Percentiles rank a stretch among this genome's conserved stretches.
These are phyloP conservation scores for Chrysodeixis includens DNA, from an alignment of 2,888 invertebrate species.

Conservation along the genomic window DNA sequence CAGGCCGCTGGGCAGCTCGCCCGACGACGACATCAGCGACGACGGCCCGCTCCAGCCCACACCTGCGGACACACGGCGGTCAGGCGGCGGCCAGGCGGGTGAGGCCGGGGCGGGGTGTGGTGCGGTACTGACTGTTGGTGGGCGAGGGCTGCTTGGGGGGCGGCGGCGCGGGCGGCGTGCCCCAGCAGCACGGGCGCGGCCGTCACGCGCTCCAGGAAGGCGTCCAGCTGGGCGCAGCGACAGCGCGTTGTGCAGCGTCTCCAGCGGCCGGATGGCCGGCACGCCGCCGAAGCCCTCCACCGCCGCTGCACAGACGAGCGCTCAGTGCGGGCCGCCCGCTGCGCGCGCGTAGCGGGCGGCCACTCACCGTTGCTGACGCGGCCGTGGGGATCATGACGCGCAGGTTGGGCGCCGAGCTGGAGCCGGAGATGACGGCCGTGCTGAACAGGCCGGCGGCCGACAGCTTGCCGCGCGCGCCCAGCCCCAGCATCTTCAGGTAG, in stretches of 20 bases:
- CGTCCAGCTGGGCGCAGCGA: constrained; percentile 97
- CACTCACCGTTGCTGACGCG: constrained; percentile 92
- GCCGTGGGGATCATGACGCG: constrained; percentile 95
- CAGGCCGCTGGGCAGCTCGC: constrained; percentile 88
- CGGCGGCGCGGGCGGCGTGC: constrained; percentile 92
- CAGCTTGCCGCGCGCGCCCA: constrained; percentile 90
- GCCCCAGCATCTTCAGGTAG: constrained; percentile 97
- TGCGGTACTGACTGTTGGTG: constrained; percentile 77
- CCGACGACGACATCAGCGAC: constrained; percentile 91
- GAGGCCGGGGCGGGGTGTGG: too few species aligned
- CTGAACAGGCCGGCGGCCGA: constrained; percentile 96
- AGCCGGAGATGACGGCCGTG: constrained; percentile 98
- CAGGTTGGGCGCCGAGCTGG: constrained; percentile 97
- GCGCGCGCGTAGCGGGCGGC: background rate
- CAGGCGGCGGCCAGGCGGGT: background rate
- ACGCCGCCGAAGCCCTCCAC: constrained; percentile 97
- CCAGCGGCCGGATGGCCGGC: constrained; percentile 98
- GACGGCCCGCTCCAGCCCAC: constrained; percentile 96
- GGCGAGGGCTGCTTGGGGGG: constrained; percentile 76
- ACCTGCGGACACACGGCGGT: constrained; percentile 62
- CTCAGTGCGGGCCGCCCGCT: constrained; percentile 2
- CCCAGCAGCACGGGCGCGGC: constrained; percentile 91
- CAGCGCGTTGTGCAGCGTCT: constrained; percentile 99
- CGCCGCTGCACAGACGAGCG: constrained; percentile 81
- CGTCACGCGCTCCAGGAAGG: constrained; percentile 96